Percentiles rank a stretch among this genome's conserved stretches.
These are phyloP conservation scores for Rotaria socialis DNA, from an alignment of 2,888 invertebrate genomes.

Conservation along the genomic window DNA sequence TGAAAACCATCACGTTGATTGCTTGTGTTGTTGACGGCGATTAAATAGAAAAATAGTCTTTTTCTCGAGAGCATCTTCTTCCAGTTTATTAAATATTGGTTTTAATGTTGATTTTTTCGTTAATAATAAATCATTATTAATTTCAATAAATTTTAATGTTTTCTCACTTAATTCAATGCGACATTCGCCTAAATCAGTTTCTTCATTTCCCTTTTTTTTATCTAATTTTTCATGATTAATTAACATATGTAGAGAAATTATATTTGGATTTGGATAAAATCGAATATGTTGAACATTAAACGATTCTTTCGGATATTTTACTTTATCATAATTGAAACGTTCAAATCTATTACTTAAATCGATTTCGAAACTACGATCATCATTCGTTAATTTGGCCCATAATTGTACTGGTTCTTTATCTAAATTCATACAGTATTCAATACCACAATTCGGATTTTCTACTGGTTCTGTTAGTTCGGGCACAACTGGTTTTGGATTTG, in stretches of 20 bases:
- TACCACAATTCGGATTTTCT: conserved; percentile 24
- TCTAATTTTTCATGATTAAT: conserved; percentile 28
- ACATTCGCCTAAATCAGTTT: not conserved
- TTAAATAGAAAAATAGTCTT: conserved; percentile 6
- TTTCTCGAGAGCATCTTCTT: not conserved
- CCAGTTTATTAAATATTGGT: conserved; percentile 12
- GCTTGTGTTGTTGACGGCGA: not conserved
- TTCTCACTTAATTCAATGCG: not conserved
- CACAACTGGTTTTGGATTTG: not conserved
- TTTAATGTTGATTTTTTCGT: not conserved
- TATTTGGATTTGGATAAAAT: not conserved
- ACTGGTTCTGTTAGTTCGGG: too few relatives aligned
- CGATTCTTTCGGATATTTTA: not conserved
- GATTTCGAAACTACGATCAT: not conserved
- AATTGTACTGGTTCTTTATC: not conserved
- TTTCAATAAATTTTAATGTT: conserved; percentile 27
- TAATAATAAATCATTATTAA: not conserved
- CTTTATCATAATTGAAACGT: not conserved
- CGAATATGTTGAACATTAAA: not conserved
- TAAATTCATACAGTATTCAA: not conserved
- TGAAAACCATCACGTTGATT: not conserved
- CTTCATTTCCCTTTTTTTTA: not conserved
- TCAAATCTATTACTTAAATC: conserved; percentile 3
- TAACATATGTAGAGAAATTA: not conserved
- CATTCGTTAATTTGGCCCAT: too few relatives aligned